Conservation (phyloP, 2,797 vertebrate genomes). For the Sebastiscus tertius region DNA sequence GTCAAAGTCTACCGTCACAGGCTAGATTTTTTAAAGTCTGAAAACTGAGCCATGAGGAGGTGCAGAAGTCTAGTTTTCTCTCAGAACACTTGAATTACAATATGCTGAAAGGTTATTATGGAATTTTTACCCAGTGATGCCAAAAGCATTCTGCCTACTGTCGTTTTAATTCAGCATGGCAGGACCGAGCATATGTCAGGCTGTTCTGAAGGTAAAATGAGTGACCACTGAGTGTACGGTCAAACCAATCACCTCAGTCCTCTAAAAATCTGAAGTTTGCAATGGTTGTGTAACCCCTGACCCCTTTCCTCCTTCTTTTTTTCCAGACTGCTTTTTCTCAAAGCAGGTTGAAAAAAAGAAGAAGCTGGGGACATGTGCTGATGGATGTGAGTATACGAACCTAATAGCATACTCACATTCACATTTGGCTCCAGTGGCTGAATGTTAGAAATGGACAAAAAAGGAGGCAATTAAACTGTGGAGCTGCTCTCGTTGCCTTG, state of each 20-base stretch:
- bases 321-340: not conserved
- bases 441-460: constrained; percentile 13
- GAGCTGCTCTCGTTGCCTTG: constrained; percentile 3
- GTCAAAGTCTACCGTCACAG: too few relatives aligned
- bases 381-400: not conserved
- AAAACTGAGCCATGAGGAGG: too few relatives aligned
- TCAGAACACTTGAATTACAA: too few relatives aligned
- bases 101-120: too few relatives aligned
- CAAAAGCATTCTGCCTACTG: too few relatives aligned
- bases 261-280: not conserved
- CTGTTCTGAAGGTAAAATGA: not conserved
- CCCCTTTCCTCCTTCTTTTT: not conserved
- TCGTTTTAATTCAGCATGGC: not conserved
- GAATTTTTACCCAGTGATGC: too few relatives aligned
- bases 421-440: not conserved
- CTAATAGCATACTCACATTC: not conserved
- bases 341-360: not conserved
- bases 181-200: not conserved
- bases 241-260: not conserved
- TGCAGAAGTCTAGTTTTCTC: too few relatives aligned
- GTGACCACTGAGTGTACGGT: not conserved
- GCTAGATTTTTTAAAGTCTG: too few relatives aligned
- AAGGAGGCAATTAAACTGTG: not conserved
- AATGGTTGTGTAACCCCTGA: not conserved
- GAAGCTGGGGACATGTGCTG: not conserved